Evolutionary conservation across 2,888 invertebrate genomes (phyloP).

Genomic region (Dysmachus trigonus): DNA sequence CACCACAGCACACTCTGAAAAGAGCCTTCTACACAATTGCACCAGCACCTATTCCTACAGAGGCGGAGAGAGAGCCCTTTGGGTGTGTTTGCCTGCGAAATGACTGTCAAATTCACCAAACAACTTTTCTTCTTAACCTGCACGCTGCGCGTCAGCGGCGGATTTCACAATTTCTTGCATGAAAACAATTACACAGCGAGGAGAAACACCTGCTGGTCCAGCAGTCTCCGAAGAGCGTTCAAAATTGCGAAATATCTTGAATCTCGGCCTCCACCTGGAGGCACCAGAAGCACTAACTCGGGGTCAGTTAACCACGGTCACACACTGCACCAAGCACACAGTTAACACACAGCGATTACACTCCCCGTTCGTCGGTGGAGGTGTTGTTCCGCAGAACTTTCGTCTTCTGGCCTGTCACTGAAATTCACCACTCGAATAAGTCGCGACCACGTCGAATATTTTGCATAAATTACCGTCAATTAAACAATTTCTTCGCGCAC

Average conservation of each 20-base stretch:
- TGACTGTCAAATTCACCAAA: slow-evolving; percentile 36
- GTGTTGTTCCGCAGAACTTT: background rate
- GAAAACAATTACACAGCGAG: background rate
- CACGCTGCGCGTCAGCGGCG: background rate
- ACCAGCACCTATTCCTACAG: background rate
- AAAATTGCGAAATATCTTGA: background rate
- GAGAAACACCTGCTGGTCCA: background rate
- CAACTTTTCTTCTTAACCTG: slow-evolving; percentile 2
- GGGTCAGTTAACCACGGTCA: background rate
- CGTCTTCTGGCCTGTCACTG: background rate
- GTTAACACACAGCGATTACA: background rate
- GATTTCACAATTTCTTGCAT: background rate
- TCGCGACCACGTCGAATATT: slow-evolving; percentile 31
- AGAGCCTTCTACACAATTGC: background rate
- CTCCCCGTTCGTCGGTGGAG: background rate
- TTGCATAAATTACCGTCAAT: slow-evolving; percentile 12
- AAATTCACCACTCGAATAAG: background rate
- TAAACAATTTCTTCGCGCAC: background rate
- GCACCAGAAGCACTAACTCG: background rate
- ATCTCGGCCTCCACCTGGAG: background rate
- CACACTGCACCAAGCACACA: background rate
- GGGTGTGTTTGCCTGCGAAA: background rate
- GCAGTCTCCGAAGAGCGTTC: background rate
- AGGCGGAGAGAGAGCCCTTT: background rate
- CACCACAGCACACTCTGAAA: background rate